phyloP scores from a whole-genome alignment of 2,888 invertebrate species.

The Cheilosia urbana region DNA sequence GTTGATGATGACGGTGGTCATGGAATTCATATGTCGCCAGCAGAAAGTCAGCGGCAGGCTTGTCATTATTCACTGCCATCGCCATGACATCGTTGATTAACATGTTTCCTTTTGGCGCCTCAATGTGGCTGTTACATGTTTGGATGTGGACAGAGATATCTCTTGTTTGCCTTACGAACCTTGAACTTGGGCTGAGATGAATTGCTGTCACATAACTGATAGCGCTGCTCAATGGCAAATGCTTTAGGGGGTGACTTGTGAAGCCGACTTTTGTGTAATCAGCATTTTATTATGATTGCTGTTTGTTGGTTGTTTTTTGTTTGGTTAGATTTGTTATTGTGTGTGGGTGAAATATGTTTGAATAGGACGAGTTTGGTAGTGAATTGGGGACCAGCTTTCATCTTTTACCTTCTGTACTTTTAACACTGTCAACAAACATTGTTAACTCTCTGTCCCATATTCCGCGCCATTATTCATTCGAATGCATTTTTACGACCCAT shows the following conservation, averaged over 20 bases:
- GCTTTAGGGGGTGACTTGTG: conserved; percentile 14
- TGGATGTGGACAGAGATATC: background rate
- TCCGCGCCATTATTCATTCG: too few relatives aligned
- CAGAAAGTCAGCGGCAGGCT: background rate
- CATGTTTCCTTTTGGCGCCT: conserved; percentile 25
- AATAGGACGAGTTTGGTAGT: too few relatives aligned
- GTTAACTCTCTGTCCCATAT: too few relatives aligned
- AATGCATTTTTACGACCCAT: too few relatives aligned
- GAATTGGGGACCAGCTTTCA: too few relatives aligned
- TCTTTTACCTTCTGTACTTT: too few relatives aligned
- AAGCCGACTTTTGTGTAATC: background rate
- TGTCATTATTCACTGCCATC: background rate
- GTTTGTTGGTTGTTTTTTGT: conserved; percentile 1
- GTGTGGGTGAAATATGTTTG: background rate
- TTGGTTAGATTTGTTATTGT: conserved; percentile 4
- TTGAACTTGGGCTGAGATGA: conserved; percentile 41
- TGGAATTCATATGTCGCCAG: conserved; percentile 8
- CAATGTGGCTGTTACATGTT: background rate
- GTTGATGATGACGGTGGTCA: conserved; percentile 6
- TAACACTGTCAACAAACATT: too few relatives aligned
- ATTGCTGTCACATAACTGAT: conserved; percentile 21
- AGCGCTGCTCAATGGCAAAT: conserved; percentile 4
- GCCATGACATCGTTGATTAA: background rate
- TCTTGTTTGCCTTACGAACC: conserved; percentile 30
- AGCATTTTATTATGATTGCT: conserved; percentile 13